phyloP scores from a whole-genome alignment of 2,888 invertebrate species.

The Gari tellinella region DNA sequence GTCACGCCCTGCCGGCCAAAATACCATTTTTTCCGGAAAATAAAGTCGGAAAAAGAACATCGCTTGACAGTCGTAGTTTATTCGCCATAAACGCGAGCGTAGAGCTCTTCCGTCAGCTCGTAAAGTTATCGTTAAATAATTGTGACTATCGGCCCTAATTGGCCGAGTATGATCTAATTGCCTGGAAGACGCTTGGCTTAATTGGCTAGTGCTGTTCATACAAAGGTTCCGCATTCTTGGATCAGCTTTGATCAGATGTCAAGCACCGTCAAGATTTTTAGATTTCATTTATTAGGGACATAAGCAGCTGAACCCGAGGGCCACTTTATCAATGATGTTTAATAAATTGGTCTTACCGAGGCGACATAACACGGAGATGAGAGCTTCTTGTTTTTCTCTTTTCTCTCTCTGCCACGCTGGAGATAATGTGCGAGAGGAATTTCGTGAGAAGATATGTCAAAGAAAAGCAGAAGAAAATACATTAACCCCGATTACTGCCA shows the following conservation, averaged over 20 bases:
- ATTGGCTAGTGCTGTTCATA: constrained; percentile 38
- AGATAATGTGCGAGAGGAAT: too few species aligned
- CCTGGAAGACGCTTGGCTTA: constrained; percentile 31
- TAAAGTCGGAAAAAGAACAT: constrained; percentile 27
- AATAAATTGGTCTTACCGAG: constrained; percentile 4
- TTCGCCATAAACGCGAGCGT: constrained; percentile 29
- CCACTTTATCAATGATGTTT: constrained; percentile 14
- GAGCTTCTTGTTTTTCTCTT: too few species aligned
- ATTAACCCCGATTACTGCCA: too few species aligned
- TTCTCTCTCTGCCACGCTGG: too few species aligned
- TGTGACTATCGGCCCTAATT: constrained; percentile 49
- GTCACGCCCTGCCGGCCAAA: background rate
- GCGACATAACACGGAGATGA: too few species aligned
- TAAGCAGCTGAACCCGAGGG: constrained; percentile 43
- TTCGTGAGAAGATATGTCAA: too few species aligned
- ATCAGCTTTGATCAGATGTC: constrained; percentile 55
- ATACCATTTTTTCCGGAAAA: constrained; percentile 30
- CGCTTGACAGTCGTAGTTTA: constrained; percentile 29
- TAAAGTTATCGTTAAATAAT: constrained; percentile 55
- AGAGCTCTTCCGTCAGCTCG: constrained; percentile 11
- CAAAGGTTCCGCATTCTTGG: constrained; percentile 29
- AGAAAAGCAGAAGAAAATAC: background rate
- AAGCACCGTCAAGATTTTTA: constrained; percentile 46
- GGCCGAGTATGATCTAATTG: constrained; percentile 56
- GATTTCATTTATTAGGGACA: constrained; percentile 56